These are phyloP conservation scores for Stictocephala bisonia DNA, from an alignment of 2,888 invertebrate genomes.

Conservation along the genomic window DNA sequence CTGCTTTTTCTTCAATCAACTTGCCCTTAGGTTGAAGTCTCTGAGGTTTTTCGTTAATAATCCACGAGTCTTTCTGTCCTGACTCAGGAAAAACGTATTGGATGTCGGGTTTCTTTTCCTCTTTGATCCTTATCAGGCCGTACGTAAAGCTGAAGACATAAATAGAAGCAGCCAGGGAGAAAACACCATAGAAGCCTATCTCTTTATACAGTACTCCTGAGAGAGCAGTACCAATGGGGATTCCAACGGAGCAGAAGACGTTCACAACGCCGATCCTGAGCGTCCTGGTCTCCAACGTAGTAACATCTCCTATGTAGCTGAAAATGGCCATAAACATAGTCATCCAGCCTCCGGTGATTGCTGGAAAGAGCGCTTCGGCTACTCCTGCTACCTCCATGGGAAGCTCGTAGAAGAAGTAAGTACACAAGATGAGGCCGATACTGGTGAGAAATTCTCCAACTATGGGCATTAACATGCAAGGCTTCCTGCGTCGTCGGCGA, in stretches of 20 bases:
- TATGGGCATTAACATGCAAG: slow-evolving; percentile 86
- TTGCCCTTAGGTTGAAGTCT: not conserved
- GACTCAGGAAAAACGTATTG: slow-evolving; percentile 20
- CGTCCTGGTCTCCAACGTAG: slow-evolving; percentile 84
- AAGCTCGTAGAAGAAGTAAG: slow-evolving; percentile 80
- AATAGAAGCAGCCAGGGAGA: slow-evolving; percentile 79
- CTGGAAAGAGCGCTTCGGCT: slow-evolving; percentile 84
- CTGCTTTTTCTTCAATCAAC: slow-evolving; percentile 64
- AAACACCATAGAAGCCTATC: slow-evolving; percentile 78
- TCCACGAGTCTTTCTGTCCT: slow-evolving; percentile 26
- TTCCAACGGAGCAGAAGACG: slow-evolving; percentile 87
- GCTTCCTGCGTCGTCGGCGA: slow-evolving; percentile 74
- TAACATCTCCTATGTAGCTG: slow-evolving; percentile 89
- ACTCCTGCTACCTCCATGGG: slow-evolving; percentile 83
- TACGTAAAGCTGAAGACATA: slow-evolving; percentile 81
- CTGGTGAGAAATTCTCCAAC: slow-evolving; percentile 83
- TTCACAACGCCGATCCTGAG: slow-evolving; percentile 89
- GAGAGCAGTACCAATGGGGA: slow-evolving; percentile 89
- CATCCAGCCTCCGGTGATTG: slow-evolving; percentile 86
- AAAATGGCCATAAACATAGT: slow-evolving; percentile 92
- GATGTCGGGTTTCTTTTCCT: slow-evolving; percentile 63
- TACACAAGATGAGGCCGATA: slow-evolving; percentile 81
- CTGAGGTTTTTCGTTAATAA: slow-evolving; percentile 57
- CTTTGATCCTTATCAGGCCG: slow-evolving; percentile 78
- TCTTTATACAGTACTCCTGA: slow-evolving; percentile 76